phyloP scores from a whole-genome alignment of 2,113 vertebrate genomes.

The Pachyramphus minor region DNA sequence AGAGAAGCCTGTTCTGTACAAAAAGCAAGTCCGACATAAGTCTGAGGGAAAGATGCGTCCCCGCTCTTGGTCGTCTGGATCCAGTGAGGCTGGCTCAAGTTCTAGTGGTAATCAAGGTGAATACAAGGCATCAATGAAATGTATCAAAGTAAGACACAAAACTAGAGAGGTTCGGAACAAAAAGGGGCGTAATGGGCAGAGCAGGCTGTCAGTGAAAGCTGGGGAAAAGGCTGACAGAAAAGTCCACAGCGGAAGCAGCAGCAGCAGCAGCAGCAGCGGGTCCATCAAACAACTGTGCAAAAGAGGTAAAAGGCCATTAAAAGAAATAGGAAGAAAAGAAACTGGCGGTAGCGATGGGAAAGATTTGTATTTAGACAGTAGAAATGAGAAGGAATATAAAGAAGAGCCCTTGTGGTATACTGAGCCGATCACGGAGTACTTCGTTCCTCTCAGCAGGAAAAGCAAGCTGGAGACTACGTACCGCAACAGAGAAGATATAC shows the following conservation, averaged over 20 bases:
- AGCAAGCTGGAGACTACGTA: constrained; percentile 98
- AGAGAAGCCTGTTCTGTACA: constrained; percentile 77
- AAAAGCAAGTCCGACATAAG: constrained; percentile 85
- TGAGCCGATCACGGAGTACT: constrained; percentile 94
- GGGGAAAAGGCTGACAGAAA: constrained; percentile 80
- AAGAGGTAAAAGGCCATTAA: constrained; percentile 85
- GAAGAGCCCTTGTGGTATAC: constrained; percentile 99
- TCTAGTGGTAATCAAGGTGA: constrained; percentile 91
- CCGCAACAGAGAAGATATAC: constrained; percentile 80
- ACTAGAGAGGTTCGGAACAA: constrained; percentile 86
- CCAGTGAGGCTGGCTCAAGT: constrained; percentile 95
- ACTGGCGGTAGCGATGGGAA: constrained; percentile 74
- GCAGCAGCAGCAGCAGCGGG: constrained; percentile 76
- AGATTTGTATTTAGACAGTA: constrained; percentile 78
- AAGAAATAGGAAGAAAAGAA: constrained; percentile 84
- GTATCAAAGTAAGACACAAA: constrained; percentile 87
- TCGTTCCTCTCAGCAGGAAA: constrained; percentile 88
- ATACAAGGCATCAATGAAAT: constrained; percentile 77
- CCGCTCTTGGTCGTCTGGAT: constrained; percentile 96
- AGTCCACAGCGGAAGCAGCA: constrained; percentile 74
- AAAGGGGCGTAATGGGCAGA: constrained; percentile 83
- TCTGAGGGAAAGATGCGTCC: constrained; percentile 86
- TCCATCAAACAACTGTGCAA: constrained; percentile 84
- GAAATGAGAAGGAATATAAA: constrained; percentile 87
- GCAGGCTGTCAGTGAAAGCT: constrained; percentile 80